phyloP scores from a whole-genome alignment of 2,888 invertebrate species.

The Limenitis camilla region DNA sequence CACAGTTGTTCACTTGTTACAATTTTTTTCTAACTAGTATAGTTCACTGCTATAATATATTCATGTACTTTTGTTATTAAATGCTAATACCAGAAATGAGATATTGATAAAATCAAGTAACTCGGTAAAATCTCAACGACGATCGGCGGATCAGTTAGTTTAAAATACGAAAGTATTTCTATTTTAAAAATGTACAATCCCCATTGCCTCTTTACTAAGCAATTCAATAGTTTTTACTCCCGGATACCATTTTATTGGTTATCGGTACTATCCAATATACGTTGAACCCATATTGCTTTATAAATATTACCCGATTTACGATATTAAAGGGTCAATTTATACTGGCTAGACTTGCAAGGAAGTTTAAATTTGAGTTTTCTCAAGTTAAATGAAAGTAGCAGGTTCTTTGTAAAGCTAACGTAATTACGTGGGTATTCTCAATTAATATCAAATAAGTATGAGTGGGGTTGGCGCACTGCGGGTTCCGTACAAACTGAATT shows the following conservation, averaged over 20 bases:
- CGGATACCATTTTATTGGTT: conserved; percentile 3
- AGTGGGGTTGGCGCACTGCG: too few species aligned
- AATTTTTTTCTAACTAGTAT: too few species aligned
- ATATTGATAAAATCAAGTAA: too few species aligned
- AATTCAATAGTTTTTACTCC: conserved; percentile 2
- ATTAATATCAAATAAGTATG: too few species aligned
- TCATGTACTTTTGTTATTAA: too few species aligned
- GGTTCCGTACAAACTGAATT: too few species aligned
- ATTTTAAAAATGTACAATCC: neutral
- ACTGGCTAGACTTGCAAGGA: neutral
- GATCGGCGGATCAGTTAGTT: neutral
- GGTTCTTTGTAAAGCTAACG: neutral
- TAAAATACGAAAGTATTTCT: neutral
- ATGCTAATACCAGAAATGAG: too few species aligned
- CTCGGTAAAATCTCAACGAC: too few species aligned
- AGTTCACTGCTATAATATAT: too few species aligned
- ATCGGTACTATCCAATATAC: conserved; percentile 6
- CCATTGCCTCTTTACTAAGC: neutral
- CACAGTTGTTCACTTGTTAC: too few species aligned
- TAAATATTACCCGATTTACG: neutral
- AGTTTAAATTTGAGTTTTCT: neutral
- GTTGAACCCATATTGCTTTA: conserved; percentile 6
- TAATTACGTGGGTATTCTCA: too few species aligned
- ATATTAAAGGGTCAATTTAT: neutral
- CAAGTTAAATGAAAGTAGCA: neutral